Evolutionary conservation across 2,113 vertebrate species (phyloP), one percentile per base, ranked within the genome.

Genomic region (Patagioenas fasciata): DNA sequence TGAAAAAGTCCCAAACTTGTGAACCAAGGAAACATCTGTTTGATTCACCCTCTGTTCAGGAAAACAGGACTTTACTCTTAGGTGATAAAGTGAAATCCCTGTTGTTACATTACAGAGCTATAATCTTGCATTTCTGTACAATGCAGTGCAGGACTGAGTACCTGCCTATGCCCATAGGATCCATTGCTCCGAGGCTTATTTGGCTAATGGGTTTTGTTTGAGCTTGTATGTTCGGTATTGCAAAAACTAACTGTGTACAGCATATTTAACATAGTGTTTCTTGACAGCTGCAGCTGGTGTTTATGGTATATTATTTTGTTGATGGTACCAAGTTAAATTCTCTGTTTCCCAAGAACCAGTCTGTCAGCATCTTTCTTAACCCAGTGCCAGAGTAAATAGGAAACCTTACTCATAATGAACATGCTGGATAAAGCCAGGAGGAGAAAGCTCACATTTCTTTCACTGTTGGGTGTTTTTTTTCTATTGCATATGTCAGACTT

Each of bases 301-400:
- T 97, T 94, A 85, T 79, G 88, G 77, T 93, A 73, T 86, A 88
- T 88, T 95, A 88, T 88, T 94, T 96, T 94, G 81, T 89, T 91
- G 67, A 78, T 66, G 71, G 29, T 64, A 89, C 47, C 56, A 70
- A 93, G 54, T 85, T 85, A 88, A 83, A 94, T 89, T 89, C 38
- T 79, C 26, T 91, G 74, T 83, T 94, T 96, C 71, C 32, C 44
- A 64, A 80, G 92, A 93, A 86, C 25, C 62, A 73, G 56, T 62
- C 87, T 94, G 79, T 89, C 75, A 96, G 66, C 56, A 78, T 94
- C 67, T 85, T 78, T 88, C 47, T 90, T 78, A 93, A 86, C 32
- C 75, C 85, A 74, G 67, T 88, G 88, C 82, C 88, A 88, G 94
- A 74, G 60, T 83, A 94, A 93, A 90, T 71, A 83, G 44, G 80